Evolutionary conservation across 2,113 vertebrate genomes (phyloP), one percentile per base, ranked within the genome.

Genomic region (Ursus arctos): DNA sequence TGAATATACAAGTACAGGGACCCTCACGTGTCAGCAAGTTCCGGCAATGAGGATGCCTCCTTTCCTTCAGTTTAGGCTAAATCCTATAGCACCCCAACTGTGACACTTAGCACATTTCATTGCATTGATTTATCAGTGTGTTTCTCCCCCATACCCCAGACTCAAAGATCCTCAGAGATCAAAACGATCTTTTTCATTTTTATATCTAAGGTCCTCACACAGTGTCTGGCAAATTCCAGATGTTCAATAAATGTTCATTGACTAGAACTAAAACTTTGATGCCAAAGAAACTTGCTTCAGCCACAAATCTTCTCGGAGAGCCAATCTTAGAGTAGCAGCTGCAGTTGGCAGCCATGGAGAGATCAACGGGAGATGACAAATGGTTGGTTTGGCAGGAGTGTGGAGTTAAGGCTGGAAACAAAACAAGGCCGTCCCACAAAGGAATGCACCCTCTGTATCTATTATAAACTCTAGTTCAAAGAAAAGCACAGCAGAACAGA

Each of bases 391-490:
- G 81, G 31, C 55, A 83, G 14, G 26, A 79, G 15, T 14, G 24
- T 2, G 61, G 26, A 8, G 47, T 28, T 43, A 79, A 81, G 31
- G 4, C 51, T 31, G 28, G 67, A 83, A 80, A 83, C 49, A 82
- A 65, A 71, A 74, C 21, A 72, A 76, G 61, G 18, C 36, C 36
- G 22, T 51, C 8, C 36, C 15, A 67, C 65, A n/a, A 36, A 89
- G 49, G 49, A 61, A 80, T 36, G 49, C 12, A 53, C 40, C 12
- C 26, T 36, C 65, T 82, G 11, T 65, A 72, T 69, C 51, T 89
- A 49, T 40, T 82, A 19, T n/a, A 67, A 94, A 91, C 61, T 80
- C n/a, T n/a, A 43, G 53, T 79, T 79, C 80, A 87, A 93, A 96
- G 51, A 24, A 86, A 79, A 88, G 77, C 28, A 61, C 21, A 74